Evolutionary conservation across 2,113 vertebrate genomes (phyloP), one percentile per base, ranked within the genome.

Genomic region (Caretta caretta): DNA sequence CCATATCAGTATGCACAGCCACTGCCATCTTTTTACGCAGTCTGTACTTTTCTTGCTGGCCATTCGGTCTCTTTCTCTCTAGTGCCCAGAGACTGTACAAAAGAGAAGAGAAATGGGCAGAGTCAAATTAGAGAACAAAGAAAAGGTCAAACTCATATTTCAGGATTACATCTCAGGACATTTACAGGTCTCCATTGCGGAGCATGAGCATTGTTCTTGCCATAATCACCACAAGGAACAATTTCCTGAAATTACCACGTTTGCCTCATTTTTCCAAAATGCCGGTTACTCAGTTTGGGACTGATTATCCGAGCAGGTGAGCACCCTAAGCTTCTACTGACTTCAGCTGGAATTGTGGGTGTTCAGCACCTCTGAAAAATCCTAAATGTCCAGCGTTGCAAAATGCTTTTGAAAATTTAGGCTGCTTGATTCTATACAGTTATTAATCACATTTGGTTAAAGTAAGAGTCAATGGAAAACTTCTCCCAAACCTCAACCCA

Each of bases 71-170:
- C 80, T 51, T 35, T 48, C 50, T 38, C 24, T 25, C 75, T 51
- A 57, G 80, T 9, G 14, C 25, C 42, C 24, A 27, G 42, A 48
- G 75, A 78, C 42, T 16, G 42, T 29, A 42, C 10, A 22, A 38
- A 29, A 62, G 38, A 49, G 51, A 69, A 83, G 81, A 87, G 85
- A 87, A 87, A 92, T 78, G 53, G 83, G 25, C 12, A 62, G 11
- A n/a, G 75, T 92, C 80, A 83, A 19, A 62, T 31, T 6, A n/a
- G 59, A 75, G 35, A 82, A 76, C 14, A 54, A 56, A 25, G 65
- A 53, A 92, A 92, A 92, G 90, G 80, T 78, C 85, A 92, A 53
- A 51, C 17, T 62, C 54, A 62, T 92, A 92, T 83, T 83, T 92
- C 80, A 62, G 54, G 90, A 87, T 51, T 78, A 59, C 35, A 7